These are phyloP conservation scores for Gobio gobio DNA, from an alignment of 2,113 vertebrate genomes.

Conservation along the genomic window DNA sequence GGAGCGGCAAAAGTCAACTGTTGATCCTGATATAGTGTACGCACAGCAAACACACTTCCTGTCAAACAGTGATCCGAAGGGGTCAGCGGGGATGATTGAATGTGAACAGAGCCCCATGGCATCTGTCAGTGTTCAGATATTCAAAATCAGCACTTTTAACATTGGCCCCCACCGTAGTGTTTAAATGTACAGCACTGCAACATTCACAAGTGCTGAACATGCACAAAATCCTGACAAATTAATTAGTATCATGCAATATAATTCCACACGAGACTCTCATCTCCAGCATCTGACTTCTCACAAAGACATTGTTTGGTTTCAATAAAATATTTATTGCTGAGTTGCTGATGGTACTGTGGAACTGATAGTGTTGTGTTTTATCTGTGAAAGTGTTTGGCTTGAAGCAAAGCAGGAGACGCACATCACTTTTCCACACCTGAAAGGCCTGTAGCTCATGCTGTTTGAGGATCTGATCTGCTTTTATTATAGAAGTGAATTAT, in stretches of 20 bases:
- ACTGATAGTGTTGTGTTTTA: neutral
- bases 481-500: neutral
- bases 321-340: neutral
- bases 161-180: slow-evolving; percentile 32
- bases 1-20: neutral
- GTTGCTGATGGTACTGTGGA: neutral
- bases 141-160: slow-evolving; percentile 47
- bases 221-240: slow-evolving; percentile 44
- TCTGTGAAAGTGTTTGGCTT: neutral
- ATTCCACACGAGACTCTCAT: neutral
- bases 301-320: neutral
- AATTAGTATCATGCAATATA: slow-evolving; percentile 37
- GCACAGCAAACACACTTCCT: slow-evolving; percentile 5
- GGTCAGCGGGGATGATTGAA: neutral
- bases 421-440: slow-evolving; percentile 15
- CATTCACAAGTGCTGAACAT: slow-evolving; percentile 33
- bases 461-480: neutral
- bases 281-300: neutral
- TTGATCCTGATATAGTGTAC: neutral
- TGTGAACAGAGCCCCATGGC: slow-evolving; percentile 25
- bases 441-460: neutral
- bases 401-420: neutral
- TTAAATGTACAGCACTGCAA: neutral
- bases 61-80: neutral
- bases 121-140: slow-evolving; percentile 51